Evolutionary conservation across 1,140 invertebrate genomes (phyloP).

Genomic region (Drosophila repleta): DNA sequence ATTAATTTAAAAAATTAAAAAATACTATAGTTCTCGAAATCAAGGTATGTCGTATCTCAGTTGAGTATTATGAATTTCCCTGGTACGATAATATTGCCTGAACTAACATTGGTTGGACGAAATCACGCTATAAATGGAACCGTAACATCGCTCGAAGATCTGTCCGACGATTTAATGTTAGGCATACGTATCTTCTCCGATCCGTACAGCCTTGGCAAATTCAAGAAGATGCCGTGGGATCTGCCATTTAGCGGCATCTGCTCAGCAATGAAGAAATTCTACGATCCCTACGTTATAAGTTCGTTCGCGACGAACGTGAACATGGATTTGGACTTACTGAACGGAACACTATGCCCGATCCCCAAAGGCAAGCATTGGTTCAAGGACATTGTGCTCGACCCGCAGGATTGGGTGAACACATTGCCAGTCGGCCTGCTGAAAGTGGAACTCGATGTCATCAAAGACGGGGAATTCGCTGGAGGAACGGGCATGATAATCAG

Average conservation of each 20-base stretch:
- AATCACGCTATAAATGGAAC: conserved; percentile 46
- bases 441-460: not conserved
- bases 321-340: conserved; percentile 33
- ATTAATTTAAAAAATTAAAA: too few relatives aligned
- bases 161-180: conserved; percentile 21
- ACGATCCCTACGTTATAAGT: conserved; percentile 23
- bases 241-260: conserved; percentile 26
- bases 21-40: not conserved
- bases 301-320: conserved; percentile 21
- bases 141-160: conserved; percentile 11
- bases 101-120: conserved; percentile 34
- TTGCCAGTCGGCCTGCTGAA: conserved; percentile 39
- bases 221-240: conserved; percentile 37
- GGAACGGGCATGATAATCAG: conserved; percentile 13
- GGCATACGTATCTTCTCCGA: conserved; percentile 34
- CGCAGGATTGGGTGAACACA: conserved; percentile 29
- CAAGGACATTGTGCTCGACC: conserved; percentile 34
- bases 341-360: conserved; percentile 24
- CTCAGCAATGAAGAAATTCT: conserved; percentile 20
- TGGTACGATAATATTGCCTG: conserved; percentile 8
- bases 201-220: conserved; percentile 25
- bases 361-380: conserved; percentile 40
- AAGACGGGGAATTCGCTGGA: conserved; percentile 6
- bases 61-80: conserved; percentile 13
- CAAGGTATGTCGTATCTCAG: conserved; percentile 1